These are phyloP conservation scores for Melanaphis sacchari DNA, from an alignment of 1,140 invertebrate genomes.

Conservation along the genomic window DNA sequence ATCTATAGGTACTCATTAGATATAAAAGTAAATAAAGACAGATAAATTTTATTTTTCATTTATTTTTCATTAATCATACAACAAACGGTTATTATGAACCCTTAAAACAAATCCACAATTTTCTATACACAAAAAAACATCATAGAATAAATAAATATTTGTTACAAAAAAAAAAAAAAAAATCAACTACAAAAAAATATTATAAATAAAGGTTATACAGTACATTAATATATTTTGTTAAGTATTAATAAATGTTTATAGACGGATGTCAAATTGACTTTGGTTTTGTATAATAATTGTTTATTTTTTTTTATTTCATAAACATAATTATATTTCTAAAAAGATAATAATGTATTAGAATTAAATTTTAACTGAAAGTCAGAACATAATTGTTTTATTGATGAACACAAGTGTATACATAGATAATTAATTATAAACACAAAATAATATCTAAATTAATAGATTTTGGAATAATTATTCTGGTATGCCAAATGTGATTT, in stretches of 20 bases:
- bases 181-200: slow-evolving; percentile 30
- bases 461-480: slow-evolving; percentile 17
- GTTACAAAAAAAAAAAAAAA: slow-evolving; percentile 26
- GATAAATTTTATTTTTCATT: not conserved
- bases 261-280: slow-evolving; percentile 49
- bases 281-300: slow-evolving; percentile 24
- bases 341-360: not conserved
- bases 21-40: not conserved
- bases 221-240: slow-evolving; percentile 26
- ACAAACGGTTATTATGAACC: slow-evolving; percentile 52
- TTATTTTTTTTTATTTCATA: not conserved
- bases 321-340: slow-evolving; percentile 5
- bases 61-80: slow-evolving; percentile 43
- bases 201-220: slow-evolving; percentile 32
- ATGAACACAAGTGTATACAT: slow-evolving; percentile 2
- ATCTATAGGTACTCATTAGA: not conserved
- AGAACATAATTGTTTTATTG: not conserved
- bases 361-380: not conserved
- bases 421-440: not conserved
- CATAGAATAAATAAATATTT: slow-evolving; percentile 42
- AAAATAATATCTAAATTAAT: not conserved
- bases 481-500: not conserved
- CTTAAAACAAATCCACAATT: slow-evolving; percentile 39
- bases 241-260: slow-evolving; percentile 11
- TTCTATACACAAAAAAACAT: slow-evolving; percentile 30